Conservation (phyloP, 2,797 vertebrate genomes). For the Aplochiton taeniatus region DNA sequence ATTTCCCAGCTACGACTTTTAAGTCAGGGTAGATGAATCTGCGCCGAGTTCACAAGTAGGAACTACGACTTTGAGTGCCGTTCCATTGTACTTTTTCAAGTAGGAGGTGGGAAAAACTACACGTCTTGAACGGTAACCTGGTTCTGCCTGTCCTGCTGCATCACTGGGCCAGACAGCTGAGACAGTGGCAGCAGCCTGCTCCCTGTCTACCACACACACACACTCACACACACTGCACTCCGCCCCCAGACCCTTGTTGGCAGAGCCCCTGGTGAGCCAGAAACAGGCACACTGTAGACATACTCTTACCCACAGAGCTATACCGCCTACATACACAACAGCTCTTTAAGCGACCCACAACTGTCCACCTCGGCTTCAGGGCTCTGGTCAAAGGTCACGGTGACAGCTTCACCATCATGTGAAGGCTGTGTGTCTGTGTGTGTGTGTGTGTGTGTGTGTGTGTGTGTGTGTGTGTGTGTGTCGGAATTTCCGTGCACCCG, state of each 20-base stretch:
- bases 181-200: slow-evolving; percentile 1
- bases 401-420: not conserved
- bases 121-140: no score
- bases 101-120: no score
- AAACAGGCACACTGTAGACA: not conserved
- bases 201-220: not conserved
- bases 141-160: not conserved
- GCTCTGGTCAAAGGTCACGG: slow-evolving; percentile 35
- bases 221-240: not conserved
- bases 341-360: not conserved
- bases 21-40: no score
- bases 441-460: slow-evolving; percentile 13
- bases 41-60: no score
- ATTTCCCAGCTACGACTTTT: no score
- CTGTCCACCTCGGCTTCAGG: slow-evolving; percentile 10
- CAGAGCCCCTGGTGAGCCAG: not conserved
- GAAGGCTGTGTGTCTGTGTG: slow-evolving; percentile 1
- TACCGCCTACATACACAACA: not conserved
- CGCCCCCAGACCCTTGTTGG: not conserved
- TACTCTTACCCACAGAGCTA: not conserved
- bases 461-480: not conserved
- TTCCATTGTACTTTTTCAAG: no score
- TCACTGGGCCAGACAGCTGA: not conserved
- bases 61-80: no score
- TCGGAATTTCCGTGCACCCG: slow-evolving; percentile 24